These are phyloP conservation scores for Priapulus caudatus DNA, from an alignment of 2,888 invertebrate genomes.

Conservation along the genomic window DNA sequence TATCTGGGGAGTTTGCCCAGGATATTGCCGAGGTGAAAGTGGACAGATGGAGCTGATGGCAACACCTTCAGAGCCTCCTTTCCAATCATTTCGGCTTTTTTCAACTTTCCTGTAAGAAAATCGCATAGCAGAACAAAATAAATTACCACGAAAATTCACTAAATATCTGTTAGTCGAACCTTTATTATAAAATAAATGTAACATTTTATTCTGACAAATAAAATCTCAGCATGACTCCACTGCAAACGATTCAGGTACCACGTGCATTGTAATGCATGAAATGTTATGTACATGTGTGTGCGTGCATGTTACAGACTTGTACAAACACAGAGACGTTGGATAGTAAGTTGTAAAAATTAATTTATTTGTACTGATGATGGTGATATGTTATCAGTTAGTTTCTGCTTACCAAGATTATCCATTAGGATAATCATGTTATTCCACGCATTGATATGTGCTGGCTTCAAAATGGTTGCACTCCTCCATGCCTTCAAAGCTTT, in stretches of 20 bases:
- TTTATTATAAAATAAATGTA: neutral
- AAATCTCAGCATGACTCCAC: constrained; percentile 15
- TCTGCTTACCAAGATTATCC: constrained; percentile 52
- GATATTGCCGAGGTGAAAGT: constrained; percentile 77
- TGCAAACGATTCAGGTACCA: neutral
- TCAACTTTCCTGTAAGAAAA: constrained; percentile 46
- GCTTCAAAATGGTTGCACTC: constrained; percentile 61
- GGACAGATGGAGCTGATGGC: constrained; percentile 60
- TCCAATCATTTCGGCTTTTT: constrained; percentile 58
- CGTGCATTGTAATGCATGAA: too few species aligned
- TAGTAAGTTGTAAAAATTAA: too few species aligned
- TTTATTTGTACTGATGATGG: too few species aligned
- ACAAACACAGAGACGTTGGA: too few species aligned
- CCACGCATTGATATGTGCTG: constrained; percentile 75
- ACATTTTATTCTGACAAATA: neutral
- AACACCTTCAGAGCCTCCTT: constrained; percentile 55
- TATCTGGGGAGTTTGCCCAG: constrained; percentile 68
- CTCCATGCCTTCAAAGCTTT: constrained; percentile 70
- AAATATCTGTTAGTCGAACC: too few species aligned
- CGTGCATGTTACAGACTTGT: too few species aligned
- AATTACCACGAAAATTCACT: too few species aligned
- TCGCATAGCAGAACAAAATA: too few species aligned
- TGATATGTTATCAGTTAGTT: neutral
- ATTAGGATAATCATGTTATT: constrained; percentile 74
- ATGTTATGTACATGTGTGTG: too few species aligned